These are phyloP conservation scores for Harmothoe impar DNA, from an alignment of 2,888 invertebrate genomes.

Conservation along the genomic window DNA sequence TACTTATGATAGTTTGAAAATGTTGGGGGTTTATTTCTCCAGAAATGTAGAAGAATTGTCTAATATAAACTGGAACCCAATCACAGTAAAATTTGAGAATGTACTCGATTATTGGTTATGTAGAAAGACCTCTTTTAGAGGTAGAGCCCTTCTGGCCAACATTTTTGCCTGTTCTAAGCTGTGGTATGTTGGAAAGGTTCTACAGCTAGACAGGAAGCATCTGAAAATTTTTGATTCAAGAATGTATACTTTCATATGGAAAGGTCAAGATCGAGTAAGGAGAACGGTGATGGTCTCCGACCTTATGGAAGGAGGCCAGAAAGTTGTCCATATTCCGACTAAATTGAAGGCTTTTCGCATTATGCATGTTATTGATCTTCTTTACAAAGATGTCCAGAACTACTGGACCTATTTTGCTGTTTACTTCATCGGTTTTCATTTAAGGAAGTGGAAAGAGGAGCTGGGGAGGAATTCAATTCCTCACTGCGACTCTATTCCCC, in stretches of 20 bases:
- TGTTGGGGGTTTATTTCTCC: neutral
- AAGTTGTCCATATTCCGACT: neutral
- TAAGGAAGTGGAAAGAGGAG: neutral
- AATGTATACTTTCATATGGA: neutral
- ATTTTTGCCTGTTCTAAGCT: neutral
- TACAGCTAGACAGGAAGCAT: neutral
- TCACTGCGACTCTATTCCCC: neutral
- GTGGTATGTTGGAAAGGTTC: conserved; percentile 20
- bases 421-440: neutral
- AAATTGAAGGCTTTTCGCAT: neutral
- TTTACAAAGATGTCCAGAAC: neutral
- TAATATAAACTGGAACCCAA: neutral
- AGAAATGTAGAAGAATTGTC: neutral
- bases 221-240: neutral
- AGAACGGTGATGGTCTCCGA: neutral
- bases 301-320: neutral
- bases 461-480: neutral
- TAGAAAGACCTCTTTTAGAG: neutral
- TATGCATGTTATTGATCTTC: neutral
- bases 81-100: neutral
- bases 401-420: neutral
- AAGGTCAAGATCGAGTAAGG: neutral
- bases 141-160: neutral
- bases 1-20: neutral
- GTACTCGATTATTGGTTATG: neutral